Percentiles rank a stretch among this genome's conserved stretches.
Evolutionary conservation across 2,113 vertebrate genomes (phyloP).

Genomic region (Mirza zaza): DNA sequence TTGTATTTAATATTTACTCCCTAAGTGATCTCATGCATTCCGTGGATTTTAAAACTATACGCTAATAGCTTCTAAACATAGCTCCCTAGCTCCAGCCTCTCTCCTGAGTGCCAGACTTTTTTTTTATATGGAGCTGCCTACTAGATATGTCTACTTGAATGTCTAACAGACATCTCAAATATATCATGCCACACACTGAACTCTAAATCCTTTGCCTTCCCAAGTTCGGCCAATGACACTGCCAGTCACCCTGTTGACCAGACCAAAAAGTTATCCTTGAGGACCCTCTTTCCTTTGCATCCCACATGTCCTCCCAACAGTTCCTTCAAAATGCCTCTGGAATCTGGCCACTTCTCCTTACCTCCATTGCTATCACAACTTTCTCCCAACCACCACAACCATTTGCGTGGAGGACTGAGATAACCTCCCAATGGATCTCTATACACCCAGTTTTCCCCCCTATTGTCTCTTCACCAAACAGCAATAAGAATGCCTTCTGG

Average conservation of each 20-base stretch:
- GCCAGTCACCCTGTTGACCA: not conserved
- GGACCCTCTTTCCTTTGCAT: not conserved
- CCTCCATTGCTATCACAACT: not conserved
- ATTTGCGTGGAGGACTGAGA: not conserved
- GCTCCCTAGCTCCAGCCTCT: not conserved
- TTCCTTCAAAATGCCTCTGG: not conserved
- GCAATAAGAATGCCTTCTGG: not conserved
- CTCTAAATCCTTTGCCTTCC: not conserved
- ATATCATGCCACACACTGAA: not conserved
- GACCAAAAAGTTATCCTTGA: not conserved
- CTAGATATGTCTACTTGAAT: not conserved
- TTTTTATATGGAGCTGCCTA: not conserved
- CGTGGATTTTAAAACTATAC: not conserved
- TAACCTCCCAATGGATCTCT: not conserved
- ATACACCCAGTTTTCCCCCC: not conserved
- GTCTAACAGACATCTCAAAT: not conserved
- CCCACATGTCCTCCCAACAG: not conserved
- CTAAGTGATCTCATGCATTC: not conserved
- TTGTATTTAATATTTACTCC: not conserved
- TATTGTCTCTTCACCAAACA: not conserved
- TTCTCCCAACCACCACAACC: not conserved
- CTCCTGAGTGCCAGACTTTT: not conserved
- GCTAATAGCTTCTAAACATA: not conserved
- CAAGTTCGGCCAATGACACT: not conserved
- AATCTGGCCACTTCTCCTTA: not conserved